Evolutionary conservation across 1,140 invertebrate genomes (phyloP).

Genomic region (Chymomyza costata): DNA sequence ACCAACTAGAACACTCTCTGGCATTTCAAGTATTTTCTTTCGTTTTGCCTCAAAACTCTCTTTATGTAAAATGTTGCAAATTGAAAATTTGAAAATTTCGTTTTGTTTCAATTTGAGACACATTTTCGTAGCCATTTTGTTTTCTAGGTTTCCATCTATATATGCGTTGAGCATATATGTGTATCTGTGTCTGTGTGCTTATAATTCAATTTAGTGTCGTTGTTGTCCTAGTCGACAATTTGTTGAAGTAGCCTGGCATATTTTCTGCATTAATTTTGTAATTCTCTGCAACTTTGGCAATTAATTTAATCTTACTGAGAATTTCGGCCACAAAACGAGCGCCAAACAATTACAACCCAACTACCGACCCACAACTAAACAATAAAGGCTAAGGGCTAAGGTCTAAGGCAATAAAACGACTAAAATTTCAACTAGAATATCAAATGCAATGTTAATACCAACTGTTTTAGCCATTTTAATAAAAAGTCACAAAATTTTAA

Average conservation of each 20-base stretch:
- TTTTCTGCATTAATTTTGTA: conserved; percentile 51
- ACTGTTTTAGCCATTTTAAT: too few relatives aligned
- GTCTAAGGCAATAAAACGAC: conserved; percentile 27
- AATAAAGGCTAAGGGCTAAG: too few relatives aligned
- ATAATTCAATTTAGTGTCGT: conserved; percentile 58
- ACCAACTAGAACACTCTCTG: conserved; percentile 32
- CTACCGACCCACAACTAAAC: too few relatives aligned
- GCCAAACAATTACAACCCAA: conserved; percentile 37
- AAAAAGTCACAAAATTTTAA: too few relatives aligned
- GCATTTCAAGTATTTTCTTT: conserved; percentile 5
- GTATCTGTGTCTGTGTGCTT: conserved; percentile 21
- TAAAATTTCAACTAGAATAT: conserved; percentile 36
- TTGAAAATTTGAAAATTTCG: too few relatives aligned
- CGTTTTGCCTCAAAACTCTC: conserved; percentile 11
- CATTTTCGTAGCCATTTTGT: conserved; percentile 10
- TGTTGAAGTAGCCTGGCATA: conserved; percentile 46
- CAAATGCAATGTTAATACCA: too few relatives aligned
- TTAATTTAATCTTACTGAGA: conserved; percentile 50
- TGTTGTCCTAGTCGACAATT: conserved; percentile 46
- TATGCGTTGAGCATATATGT: conserved; percentile 8
- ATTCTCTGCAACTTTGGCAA: conserved; percentile 41
- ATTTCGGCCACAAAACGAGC: conserved; percentile 17
- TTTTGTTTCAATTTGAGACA: too few relatives aligned
- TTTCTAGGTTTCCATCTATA: conserved; percentile 10
- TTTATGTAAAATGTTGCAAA: conserved; percentile 8